These are phyloP conservation scores for Corydoras sp. DNA, from an alignment of 2,113 vertebrate genomes.

Conservation along the genomic window DNA sequence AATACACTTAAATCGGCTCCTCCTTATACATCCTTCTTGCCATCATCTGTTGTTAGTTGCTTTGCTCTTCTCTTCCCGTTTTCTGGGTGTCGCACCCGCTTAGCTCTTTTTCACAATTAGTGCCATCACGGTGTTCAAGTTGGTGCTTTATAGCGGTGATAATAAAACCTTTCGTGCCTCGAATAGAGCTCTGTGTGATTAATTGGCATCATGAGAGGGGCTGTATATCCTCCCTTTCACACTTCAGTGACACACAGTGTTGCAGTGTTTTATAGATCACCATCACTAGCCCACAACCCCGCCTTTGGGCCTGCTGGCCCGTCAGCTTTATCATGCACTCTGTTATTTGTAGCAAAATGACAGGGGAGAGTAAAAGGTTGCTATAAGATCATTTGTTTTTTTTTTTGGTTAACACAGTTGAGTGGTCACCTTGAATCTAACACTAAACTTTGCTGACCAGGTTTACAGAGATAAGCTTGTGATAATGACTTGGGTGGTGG, in stretches of 20 bases:
- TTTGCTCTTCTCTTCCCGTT: slow-evolving; percentile 57
- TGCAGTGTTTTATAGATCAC: slow-evolving; percentile 73
- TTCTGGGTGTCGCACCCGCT: slow-evolving; percentile 35
- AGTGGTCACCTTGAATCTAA: neutral
- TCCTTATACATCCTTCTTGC: slow-evolving; percentile 21
- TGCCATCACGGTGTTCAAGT: slow-evolving; percentile 65
- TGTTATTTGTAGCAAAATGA: slow-evolving; percentile 69
- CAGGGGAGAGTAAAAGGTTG: slow-evolving; percentile 63
- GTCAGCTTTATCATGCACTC: slow-evolving; percentile 61
- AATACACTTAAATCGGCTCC: slow-evolving; percentile 10
- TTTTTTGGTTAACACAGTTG: neutral
- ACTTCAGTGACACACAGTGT: slow-evolving; percentile 61
- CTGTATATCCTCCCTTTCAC: slow-evolving; percentile 67
- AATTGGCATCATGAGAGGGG: slow-evolving; percentile 65
- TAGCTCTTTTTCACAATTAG: slow-evolving; percentile 64
- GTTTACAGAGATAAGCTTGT: slow-evolving; percentile 1
- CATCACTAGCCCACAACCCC: slow-evolving; percentile 66
- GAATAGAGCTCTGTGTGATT: slow-evolving; percentile 61
- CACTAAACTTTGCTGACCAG: neutral
- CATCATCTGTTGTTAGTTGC: slow-evolving; percentile 27
- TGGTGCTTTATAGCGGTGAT: slow-evolving; percentile 52
- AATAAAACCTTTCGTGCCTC: slow-evolving; percentile 63
- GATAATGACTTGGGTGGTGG: neutral
- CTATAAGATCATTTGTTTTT: slow-evolving; percentile 42
- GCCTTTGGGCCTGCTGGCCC: slow-evolving; percentile 61